Evolutionary conservation across 2,113 vertebrate species (phyloP).

Genomic region (Hippolais icterina): DNA sequence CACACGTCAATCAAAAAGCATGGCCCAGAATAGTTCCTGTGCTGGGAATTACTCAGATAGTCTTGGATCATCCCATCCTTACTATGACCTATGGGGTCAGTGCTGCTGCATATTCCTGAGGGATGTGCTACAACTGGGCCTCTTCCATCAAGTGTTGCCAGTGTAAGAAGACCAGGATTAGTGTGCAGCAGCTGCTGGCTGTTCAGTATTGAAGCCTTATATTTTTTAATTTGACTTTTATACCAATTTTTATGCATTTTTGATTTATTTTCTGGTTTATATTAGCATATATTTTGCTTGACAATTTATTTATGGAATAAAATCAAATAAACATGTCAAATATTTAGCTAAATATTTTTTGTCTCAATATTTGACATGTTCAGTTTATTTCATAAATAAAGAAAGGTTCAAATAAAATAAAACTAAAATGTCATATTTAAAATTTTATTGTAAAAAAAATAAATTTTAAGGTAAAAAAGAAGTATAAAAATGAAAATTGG

Average conservation of each 20-base stretch:
- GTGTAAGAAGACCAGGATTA: neutral
- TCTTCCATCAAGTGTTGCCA: neutral
- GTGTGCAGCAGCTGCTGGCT: neutral
- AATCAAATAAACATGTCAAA: neutral
- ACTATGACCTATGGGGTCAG: neutral
- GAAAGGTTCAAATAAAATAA: neutral
- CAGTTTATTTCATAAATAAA: neutral
- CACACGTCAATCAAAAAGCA: neutral
- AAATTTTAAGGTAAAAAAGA: neutral
- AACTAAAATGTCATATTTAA: neutral
- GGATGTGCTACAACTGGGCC: neutral
- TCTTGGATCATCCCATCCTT: neutral
- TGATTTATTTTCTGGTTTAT: neutral
- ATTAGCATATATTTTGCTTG: neutral
- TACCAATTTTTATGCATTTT: neutral
- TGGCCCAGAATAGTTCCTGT: neutral
- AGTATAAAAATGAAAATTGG: neutral
- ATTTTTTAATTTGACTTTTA: neutral
- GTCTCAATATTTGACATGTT: neutral
- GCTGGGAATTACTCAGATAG: neutral
- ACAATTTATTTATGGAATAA: neutral
- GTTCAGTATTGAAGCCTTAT: neutral
- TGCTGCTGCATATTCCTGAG: neutral
- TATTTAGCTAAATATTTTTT: neutral
- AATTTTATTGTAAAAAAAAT: neutral